These are phyloP conservation scores for Heterodera carotae DNA, from an alignment of 1,140 invertebrate genomes.

Conservation along the genomic window DNA sequence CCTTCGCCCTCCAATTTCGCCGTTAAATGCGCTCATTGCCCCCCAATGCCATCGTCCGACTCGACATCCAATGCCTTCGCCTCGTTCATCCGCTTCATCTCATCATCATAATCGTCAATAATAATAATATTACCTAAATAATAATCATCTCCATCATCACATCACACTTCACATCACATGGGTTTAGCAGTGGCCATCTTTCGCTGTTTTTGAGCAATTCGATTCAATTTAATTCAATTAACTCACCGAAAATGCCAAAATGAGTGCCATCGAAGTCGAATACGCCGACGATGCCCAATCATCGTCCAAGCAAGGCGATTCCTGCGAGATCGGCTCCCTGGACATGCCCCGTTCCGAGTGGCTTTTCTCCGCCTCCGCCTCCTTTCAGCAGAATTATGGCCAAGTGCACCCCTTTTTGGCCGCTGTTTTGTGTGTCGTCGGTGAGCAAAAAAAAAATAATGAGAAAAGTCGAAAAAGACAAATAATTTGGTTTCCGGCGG, in stretches of 20 bases:
- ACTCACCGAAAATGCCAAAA: not conserved
- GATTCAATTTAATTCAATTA: not conserved
- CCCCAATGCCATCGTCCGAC: not conserved
- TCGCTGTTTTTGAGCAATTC: not conserved
- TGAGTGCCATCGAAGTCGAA: not conserved
- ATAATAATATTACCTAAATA: no score
- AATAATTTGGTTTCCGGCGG: no score
- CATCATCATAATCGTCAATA: no score
- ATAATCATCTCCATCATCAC: no score
- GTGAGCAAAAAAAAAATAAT: slow-evolving; percentile 67
- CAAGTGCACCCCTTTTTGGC: slow-evolving; percentile 74
- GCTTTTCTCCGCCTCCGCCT: slow-evolving; percentile 48
- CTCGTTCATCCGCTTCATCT: no score
- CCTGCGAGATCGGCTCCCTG: slow-evolving; percentile 59
- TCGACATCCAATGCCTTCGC: no score
- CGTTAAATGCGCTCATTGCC: not conserved
- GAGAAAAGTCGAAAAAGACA: no score
- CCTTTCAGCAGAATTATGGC: slow-evolving; percentile 63
- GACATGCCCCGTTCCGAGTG: slow-evolving; percentile 53
- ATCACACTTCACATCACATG: no score
- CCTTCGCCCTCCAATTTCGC: not conserved
- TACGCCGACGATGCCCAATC: not conserved
- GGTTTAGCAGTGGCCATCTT: not conserved
- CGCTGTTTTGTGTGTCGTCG: slow-evolving; percentile 79
- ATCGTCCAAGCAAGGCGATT: not conserved